Percentiles rank a stretch among this genome's conserved stretches.
These are phyloP conservation scores for Augochlorella aurata DNA, from an alignment of 2,888 invertebrate genomes.

Conservation along the genomic window DNA sequence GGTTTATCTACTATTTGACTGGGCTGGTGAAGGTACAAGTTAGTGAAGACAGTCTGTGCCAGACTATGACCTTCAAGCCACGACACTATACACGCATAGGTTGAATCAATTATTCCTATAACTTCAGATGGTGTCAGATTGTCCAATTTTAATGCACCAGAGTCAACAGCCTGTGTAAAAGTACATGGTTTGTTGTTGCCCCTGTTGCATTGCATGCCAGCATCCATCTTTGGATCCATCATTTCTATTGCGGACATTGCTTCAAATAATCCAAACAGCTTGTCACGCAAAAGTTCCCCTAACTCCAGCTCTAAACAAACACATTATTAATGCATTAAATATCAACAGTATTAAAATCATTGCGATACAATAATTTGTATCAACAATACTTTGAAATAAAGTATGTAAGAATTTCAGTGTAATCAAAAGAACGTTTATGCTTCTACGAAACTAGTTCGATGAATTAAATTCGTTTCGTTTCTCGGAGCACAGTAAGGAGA, in stretches of 20 bases:
- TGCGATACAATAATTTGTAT: not conserved
- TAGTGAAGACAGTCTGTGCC: constrained; percentile 98
- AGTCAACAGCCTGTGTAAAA: constrained; percentile 93
- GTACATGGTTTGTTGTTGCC: constrained; percentile 92
- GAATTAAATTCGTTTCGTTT: not conserved
- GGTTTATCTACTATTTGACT: constrained; percentile 91
- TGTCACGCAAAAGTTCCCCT: constrained; percentile 96
- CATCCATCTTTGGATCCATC: constrained; percentile 99
- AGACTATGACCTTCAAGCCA: constrained; percentile 98
- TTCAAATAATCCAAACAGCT: constrained; percentile 95
- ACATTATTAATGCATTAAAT: constrained; percentile 32
- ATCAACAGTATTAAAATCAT: not conserved
- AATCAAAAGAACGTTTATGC: not conserved
- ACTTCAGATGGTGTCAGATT: constrained; percentile 90
- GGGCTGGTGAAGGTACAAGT: constrained; percentile 96
- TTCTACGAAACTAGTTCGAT: not conserved
- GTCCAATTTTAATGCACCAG: constrained; percentile 90
- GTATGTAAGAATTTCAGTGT: not conserved
- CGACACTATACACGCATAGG: constrained; percentile 95
- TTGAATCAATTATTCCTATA: constrained; percentile 96
- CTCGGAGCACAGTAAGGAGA: not conserved
- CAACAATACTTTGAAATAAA: not conserved
- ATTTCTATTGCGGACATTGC: constrained; percentile 99
- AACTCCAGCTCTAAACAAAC: constrained; percentile 88
- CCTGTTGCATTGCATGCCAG: constrained; percentile 97